Conservation (phyloP, 2,888 invertebrate species). For the Drosophila setosimentum region DNA sequence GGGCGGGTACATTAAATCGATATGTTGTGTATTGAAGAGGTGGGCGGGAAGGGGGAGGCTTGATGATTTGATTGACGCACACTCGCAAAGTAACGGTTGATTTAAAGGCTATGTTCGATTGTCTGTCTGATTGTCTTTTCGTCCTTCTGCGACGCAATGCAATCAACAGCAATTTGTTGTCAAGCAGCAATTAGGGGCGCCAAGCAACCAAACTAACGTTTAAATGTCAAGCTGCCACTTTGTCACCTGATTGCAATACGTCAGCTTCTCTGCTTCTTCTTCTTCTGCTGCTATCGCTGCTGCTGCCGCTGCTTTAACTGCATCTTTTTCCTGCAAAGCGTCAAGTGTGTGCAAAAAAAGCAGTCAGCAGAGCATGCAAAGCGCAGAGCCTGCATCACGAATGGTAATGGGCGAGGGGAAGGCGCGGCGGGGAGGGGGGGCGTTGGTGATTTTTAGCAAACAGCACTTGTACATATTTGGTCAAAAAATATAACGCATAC, state of each 20-base stretch:
- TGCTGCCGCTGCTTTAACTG: neutral
- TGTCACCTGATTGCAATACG: slow-evolving; percentile 27
- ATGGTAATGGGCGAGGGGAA: no score
- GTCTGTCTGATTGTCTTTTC: neutral
- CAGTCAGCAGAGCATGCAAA: neutral
- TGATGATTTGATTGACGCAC: neutral
- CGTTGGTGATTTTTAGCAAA: no score
- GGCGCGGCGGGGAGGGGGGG: neutral
- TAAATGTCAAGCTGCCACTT: slow-evolving; percentile 12
- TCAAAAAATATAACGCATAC: slow-evolving; percentile 32
- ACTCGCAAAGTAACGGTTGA: neutral
- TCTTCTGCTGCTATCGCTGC: neutral
- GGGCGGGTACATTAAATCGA: slow-evolving; percentile 11
- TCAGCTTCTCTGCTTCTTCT: neutral
- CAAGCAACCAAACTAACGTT: slow-evolving; percentile 5
- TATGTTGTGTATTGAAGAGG: slow-evolving; percentile 13
- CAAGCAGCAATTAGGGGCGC: slow-evolving; percentile 62
- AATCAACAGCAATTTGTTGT: slow-evolving; percentile 73
- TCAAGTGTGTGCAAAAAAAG: slow-evolving; percentile 46
- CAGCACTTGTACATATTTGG: slow-evolving; percentile 36
- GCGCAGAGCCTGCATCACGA: no score
- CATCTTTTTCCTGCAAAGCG: neutral
- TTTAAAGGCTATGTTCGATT: slow-evolving; percentile 3
- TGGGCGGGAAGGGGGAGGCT: neutral
- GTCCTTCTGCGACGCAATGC: slow-evolving; percentile 51